Base-by-base conservation (phyloP, 2,113 vertebrate species). In the Machaerirhynchus nigripectus region DNA sequence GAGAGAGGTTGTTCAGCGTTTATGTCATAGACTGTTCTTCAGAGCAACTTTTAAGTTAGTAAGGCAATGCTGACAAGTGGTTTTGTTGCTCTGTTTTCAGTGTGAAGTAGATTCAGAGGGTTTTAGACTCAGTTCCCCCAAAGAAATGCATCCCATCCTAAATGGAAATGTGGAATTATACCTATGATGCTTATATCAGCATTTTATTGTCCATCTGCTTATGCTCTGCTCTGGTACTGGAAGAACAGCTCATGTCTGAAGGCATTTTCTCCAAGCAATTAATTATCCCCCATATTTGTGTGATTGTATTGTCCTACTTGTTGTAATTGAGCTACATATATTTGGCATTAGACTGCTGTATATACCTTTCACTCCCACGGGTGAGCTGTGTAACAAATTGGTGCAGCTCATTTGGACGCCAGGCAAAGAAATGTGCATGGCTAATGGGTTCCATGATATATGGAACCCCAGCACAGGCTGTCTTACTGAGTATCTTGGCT, bases 391-490 rank as follows among this genome's bases (percentile, higher is more conserved):
- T 90, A 89, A 94, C 89, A 84, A 96, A 85, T 40, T 44, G 76
- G 28, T 24, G 37, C 57, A 64, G 82, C 60, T 68, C 28, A 27
- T 79, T 90, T 64, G n/a, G 83, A 77, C 85, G 55, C 35, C 20
- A 26, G 60, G 59, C 40, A 80, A 78, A 84, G 89, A 57, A 70
- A 42, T 31, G 64, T 35, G 28, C 50, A 31, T 79, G 90, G 71
- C 67, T 96, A 84, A 85, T 91, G 86, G 83, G 30, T 70, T 94
- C 73, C 52, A 20, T 93, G 84, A 94, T 95, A 60, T 65, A 44
- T 44, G 42, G 42, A 44, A 44, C 16, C 42, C 42, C 42, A 44
- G 42, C 42, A 44, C 42, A 70, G 21, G 68, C 67, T 63, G 67
- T 28, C 64, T 96, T 83, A 30, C 74, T n/a, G 69, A 37, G 30